A percentile compares a stretch with the other conserved stretches of the same genome.
Evolutionary conservation across 2,113 vertebrate genomes (phyloP).

Genomic region (Microtus montanus): DNA sequence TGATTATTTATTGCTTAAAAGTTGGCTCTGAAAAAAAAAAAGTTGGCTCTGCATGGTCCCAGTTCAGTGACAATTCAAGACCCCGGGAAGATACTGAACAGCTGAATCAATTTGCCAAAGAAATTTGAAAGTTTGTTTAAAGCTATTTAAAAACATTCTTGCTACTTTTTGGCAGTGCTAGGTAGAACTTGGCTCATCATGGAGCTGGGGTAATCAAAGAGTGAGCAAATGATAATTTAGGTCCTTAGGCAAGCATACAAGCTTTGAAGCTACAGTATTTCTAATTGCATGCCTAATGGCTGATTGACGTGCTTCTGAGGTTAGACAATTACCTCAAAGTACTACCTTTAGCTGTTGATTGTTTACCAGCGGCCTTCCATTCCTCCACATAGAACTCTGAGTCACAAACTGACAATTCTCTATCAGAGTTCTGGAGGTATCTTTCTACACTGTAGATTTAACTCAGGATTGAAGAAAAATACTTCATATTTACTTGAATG

Average conservation of each 20-base stretch:
- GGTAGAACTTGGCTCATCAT: slow-evolving; percentile 66
- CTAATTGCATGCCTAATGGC: slow-evolving; percentile 68
- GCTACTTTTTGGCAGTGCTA: slow-evolving; percentile 65
- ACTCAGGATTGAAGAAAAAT: slow-evolving; percentile 46
- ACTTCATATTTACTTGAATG: not conserved
- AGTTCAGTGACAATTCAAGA: slow-evolving; percentile 60
- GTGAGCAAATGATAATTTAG: slow-evolving; percentile 71
- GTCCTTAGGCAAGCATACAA: slow-evolving; percentile 69
- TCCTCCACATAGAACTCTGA: slow-evolving; percentile 44
- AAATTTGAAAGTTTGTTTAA: slow-evolving; percentile 72
- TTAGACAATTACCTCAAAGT: slow-evolving; percentile 58
- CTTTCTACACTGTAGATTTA: slow-evolving; percentile 25
- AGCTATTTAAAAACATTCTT: slow-evolving; percentile 64
- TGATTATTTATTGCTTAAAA: slow-evolving; percentile 64
- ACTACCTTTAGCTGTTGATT: slow-evolving; percentile 37
- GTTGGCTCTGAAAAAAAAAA: not conserved
- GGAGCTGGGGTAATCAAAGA: slow-evolving; percentile 69
- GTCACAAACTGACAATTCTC: slow-evolving; percentile 13
- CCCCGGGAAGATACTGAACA: slow-evolving; percentile 36
- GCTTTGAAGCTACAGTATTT: slow-evolving; percentile 68
- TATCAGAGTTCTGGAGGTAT: not conserved
- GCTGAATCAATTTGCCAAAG: slow-evolving; percentile 63
- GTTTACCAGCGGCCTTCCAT: slow-evolving; percentile 42
- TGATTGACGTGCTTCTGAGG: slow-evolving; percentile 67
- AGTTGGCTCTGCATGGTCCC: slow-evolving; percentile 1